Evolutionary conservation across 2,797 vertebrate genomes (phyloP).

Genomic region (Pteronotus mesoamericanus): DNA sequence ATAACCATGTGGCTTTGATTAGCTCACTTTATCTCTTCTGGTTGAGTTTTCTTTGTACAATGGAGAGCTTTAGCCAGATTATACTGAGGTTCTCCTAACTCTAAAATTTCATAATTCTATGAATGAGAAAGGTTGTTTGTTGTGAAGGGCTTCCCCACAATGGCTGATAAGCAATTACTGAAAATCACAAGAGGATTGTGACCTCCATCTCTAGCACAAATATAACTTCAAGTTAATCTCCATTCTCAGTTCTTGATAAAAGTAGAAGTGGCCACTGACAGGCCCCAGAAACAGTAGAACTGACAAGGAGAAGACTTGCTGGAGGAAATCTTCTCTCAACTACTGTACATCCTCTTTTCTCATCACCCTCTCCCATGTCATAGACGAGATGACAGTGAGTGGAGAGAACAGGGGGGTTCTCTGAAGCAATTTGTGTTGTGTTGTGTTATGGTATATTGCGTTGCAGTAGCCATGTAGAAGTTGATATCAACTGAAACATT

Average conservation of each 20-base stretch:
- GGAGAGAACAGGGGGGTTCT: rapidly evolving
- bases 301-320: background rate
- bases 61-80: background rate
- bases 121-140: background rate
- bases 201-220: background rate
- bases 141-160: background rate
- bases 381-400: background rate
- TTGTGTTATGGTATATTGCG: background rate
- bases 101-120: background rate
- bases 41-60: background rate
- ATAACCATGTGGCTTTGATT: background rate
- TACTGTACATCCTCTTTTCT: too few relatives aligned
- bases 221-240: background rate
- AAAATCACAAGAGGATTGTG: background rate
- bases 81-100: background rate
- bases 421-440: rapidly evolving
- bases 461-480: rapidly evolving
- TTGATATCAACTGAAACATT: rapidly evolving
- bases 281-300: background rate
- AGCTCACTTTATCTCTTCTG: background rate
- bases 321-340: background rate
- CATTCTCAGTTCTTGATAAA: background rate
- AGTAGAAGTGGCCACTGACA: background rate
- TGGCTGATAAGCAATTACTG: background rate
- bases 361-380: background rate